These are phyloP conservation scores for Diadophis punctatus DNA, from an alignment of 2,113 vertebrate species.

Conservation along the genomic window DNA sequence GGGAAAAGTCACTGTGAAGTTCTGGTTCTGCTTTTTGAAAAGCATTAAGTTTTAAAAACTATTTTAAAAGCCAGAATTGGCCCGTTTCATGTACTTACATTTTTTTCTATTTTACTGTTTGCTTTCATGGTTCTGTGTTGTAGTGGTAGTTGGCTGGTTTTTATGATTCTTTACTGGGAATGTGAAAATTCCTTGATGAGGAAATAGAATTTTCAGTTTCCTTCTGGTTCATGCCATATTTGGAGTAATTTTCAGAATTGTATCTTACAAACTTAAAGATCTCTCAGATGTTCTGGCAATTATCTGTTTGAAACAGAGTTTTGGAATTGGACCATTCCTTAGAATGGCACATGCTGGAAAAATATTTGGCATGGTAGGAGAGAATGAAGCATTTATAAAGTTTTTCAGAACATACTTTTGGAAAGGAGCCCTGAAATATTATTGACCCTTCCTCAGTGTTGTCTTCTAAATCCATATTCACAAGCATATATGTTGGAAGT, in stretches of 20 bases:
- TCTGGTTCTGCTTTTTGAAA: background rate
- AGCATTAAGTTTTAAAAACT: background rate
- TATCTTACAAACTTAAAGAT: background rate
- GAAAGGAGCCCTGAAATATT: background rate
- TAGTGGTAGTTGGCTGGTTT: background rate
- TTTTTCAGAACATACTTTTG: background rate
- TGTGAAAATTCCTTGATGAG: background rate
- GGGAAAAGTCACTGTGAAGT: background rate
- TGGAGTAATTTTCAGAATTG: background rate
- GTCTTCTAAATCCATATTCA: background rate
- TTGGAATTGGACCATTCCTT: background rate
- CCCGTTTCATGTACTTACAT: background rate
- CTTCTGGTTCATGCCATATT: background rate
- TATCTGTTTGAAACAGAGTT: background rate
- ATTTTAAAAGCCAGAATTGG: background rate
- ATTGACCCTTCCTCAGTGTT: background rate
- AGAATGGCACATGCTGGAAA: background rate
- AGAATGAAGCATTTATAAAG: background rate
- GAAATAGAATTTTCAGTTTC: background rate
- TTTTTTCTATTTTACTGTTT: background rate
- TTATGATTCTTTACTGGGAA: background rate
- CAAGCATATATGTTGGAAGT: background rate
- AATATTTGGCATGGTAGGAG: background rate
- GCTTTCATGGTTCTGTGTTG: background rate
- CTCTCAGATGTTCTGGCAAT: background rate